Conservation (phyloP, 2,113 vertebrate genomes). For the Pipa parva region DNA sequence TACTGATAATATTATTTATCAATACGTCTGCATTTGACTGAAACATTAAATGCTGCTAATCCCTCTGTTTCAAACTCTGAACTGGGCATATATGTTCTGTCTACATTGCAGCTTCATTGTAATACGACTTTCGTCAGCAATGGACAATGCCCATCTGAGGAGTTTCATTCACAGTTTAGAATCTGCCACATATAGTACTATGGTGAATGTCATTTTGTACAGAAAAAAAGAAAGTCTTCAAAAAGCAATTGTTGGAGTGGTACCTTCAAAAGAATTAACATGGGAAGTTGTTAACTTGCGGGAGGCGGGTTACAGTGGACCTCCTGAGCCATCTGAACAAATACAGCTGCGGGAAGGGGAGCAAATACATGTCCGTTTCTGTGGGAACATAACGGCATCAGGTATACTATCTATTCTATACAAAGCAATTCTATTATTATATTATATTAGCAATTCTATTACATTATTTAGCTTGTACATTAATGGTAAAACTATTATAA, state of each 20-base stretch:
- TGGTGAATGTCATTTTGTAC: constrained; percentile 64
- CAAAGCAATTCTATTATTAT: no score
- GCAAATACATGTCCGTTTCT: constrained; percentile 73
- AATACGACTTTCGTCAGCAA: constrained; percentile 59
- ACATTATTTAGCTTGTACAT: no score
- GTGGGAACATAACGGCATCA: constrained; percentile 76
- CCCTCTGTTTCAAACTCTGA: no score
- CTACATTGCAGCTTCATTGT: constrained; percentile 66
- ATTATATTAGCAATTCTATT: no score
- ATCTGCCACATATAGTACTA: constrained; percentile 55
- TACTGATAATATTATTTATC: no score
- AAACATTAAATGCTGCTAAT: no score
- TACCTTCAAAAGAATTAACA: constrained; percentile 67
- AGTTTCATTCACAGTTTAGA: constrained; percentile 70
- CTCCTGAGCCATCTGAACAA: constrained; percentile 62
- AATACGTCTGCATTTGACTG: no score
- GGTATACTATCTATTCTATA: no score
- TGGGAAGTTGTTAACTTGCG: constrained; percentile 60
- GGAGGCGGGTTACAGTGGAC: constrained; percentile 58
- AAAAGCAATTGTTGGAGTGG: constrained; percentile 53
- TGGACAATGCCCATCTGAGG: constrained; percentile 55
- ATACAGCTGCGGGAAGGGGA: constrained; percentile 77
- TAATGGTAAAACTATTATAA: no score
- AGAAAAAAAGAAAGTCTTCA: constrained; percentile 58
- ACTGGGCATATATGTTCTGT: no score